Base-by-base conservation (phyloP, 2,888 invertebrate species). In the Bruchidius siliquastri region DNA sequence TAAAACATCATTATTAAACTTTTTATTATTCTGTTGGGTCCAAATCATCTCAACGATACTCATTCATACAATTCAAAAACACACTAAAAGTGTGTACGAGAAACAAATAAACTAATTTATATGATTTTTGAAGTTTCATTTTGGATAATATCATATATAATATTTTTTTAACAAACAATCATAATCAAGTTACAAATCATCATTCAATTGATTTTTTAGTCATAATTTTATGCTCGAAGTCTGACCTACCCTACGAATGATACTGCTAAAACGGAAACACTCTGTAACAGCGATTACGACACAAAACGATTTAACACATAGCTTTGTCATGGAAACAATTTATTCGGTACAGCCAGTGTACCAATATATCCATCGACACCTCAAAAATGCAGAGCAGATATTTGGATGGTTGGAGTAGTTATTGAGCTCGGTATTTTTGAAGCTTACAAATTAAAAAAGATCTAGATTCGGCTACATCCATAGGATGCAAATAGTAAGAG, bases 401-500 rank as follows among this genome's bases (percentile, higher is more conserved):
- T 13, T 49, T 13, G 3, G 49, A 49, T 26, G 26, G 26, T 26
- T 13, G 1, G 49, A 18, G 49, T 49, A 49, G 6, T 49, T 49
- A 1, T 13, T 13, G 49, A 8, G 49, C 49, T 49, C 18, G 49
- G 49, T 13, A 49, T 49, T 49, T 49, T 49, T 49, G 49, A 49
- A 49, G 49, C 49, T 49, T 49, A 49, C 3, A 8, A 13, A 49
- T 49, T 49, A 49, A 49, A 49, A 49, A 49, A 30, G 30, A 49
- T 49, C 49, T 49, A 49, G 49, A 18, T 49, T 30, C 75, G 72
- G 73, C 72, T 67, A 73, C 77, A 76, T 77, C 75, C 76, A 77
- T 73, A 72, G 76, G 77, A 77, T 76, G 77, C 71, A 75, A 22
- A 74, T 71, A 68, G 49, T 49, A 49, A 49, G 73, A 75, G n/a